Evolutionary conservation across 2,888 invertebrate species (phyloP), one percentile per base, ranked within the genome.

Genomic region (Leptinotarsa tumamoca): DNA sequence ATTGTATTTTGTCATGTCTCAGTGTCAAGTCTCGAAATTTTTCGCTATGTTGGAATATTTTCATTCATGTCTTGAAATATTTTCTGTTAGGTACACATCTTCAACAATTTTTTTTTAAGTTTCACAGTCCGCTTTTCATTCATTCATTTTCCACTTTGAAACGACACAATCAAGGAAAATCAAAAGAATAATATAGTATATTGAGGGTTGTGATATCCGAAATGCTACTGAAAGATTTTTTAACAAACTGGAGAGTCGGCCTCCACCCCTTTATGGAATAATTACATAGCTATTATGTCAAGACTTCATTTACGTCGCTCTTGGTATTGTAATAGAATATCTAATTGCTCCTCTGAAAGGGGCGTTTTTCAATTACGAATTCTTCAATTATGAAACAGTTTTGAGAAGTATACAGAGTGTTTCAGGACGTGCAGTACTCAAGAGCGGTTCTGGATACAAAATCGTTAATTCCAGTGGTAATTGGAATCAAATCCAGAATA

Each of bases 211-310:
- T 10, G 18, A 18, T 21, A 58, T 58, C 7, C 2, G 18, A 43
- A 63, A 63, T 14, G 27, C n/a, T 18, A 33, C 43, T 63, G 17
- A 13, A 27, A 43, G 0, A 33, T 63, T 43, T 63, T 21, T 63
- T 10, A n/a, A 33, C 63, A 61, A 61, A 63, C 33, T 17, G 43
- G n/a, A 63, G 18, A 5, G 63, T n/a, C n/a, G 63, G n/a, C 43
- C 13, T 63, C 14, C 43, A 63, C 43, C 0, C n/a, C 63, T 63
- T 0, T 10, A 63, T 63, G 63, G 1, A 33, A 43, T 63, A 63
- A 63, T 63, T 43, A 63, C 63, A 7, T 43, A 13, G 63, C 63
- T 63, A 63, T 63, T 63, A 63, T 63, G 33, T 63, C 43, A n/a
- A 5, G 63, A 27, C 33, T 63, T 63, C 63, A 63, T 33, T 63